Conservation (phyloP, 2,888 invertebrate species). For the Pteria penguin region DNA sequence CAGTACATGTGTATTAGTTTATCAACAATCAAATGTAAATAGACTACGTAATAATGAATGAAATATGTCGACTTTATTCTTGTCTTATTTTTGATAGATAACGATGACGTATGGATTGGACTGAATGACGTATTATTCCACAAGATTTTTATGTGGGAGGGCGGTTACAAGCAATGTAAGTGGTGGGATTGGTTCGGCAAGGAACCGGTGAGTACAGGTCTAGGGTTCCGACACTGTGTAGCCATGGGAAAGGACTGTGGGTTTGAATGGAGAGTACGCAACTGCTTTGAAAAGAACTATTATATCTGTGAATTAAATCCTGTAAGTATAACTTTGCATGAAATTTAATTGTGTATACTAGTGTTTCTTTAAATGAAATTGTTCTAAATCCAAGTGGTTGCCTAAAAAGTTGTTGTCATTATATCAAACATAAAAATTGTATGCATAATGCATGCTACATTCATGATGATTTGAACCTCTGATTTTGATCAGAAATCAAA, state of each 20-base stretch:
- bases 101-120: constrained; percentile 8
- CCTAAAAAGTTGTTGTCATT: too few species aligned
- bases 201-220: not conserved
- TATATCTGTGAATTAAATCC: not conserved
- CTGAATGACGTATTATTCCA: constrained; percentile 2
- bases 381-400: too few species aligned
- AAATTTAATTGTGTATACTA: too few species aligned
- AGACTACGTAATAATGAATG: too few species aligned
- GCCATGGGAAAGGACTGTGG: constrained; percentile 1
- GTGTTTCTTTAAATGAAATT: too few species aligned
- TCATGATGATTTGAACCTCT: too few species aligned
- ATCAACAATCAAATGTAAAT: too few species aligned
- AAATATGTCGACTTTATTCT: too few species aligned
- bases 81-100: not conserved
- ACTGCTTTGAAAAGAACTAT: constrained; percentile 1
- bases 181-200: not conserved
- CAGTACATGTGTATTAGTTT: too few species aligned
- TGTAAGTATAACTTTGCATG: not conserved
- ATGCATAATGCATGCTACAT: too few species aligned
- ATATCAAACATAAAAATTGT: too few species aligned
- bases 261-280: not conserved
- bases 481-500: too few species aligned
- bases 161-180: constrained; percentile 1
- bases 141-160: constrained; percentile 5
- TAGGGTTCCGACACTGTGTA: not conserved